Conservation (phyloP, 1,140 invertebrate genomes). For the Drusus annulatus region DNA sequence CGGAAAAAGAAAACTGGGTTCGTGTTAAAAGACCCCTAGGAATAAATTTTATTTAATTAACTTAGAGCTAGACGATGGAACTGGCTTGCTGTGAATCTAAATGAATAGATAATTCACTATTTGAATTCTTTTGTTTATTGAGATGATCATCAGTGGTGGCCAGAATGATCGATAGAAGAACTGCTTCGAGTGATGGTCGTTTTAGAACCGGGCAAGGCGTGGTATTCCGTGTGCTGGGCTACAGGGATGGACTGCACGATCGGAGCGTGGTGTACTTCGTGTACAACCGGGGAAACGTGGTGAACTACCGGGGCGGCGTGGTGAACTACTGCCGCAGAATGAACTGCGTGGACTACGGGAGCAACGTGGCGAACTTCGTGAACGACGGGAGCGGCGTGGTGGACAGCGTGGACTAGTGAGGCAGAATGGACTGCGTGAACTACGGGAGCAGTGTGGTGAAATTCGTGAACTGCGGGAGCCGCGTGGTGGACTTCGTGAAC, state of each 20-base stretch:
- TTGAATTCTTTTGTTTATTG: too few relatives aligned
- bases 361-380: conserved; percentile 59
- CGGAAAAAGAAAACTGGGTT: too few relatives aligned
- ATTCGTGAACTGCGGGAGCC: conserved; percentile 61
- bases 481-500: conserved; percentile 63
- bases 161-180: conserved; percentile 3
- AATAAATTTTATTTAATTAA: too few relatives aligned
- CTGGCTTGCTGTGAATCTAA: too few relatives aligned
- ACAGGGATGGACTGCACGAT: conserved; percentile 1
- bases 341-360: conserved; percentile 66
- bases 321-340: conserved; percentile 62
- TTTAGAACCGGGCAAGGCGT: not conserved
- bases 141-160: not conserved
- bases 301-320: conserved; percentile 66
- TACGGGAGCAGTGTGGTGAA: conserved; percentile 39
- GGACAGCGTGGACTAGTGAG: conserved; percentile 60
- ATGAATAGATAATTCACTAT: too few relatives aligned
- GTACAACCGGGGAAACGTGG: conserved; percentile 68
- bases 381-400: conserved; percentile 62
- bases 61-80: too few relatives aligned
- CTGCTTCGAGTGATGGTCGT: conserved; percentile 14
- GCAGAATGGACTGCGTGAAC: conserved; percentile 39
- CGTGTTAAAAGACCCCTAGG: too few relatives aligned
- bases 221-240: not conserved
- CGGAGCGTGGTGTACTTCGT: not conserved